phyloP scores from a whole-genome alignment of 2,113 vertebrate species.

The Sterrhoptilus dennistouni region DNA sequence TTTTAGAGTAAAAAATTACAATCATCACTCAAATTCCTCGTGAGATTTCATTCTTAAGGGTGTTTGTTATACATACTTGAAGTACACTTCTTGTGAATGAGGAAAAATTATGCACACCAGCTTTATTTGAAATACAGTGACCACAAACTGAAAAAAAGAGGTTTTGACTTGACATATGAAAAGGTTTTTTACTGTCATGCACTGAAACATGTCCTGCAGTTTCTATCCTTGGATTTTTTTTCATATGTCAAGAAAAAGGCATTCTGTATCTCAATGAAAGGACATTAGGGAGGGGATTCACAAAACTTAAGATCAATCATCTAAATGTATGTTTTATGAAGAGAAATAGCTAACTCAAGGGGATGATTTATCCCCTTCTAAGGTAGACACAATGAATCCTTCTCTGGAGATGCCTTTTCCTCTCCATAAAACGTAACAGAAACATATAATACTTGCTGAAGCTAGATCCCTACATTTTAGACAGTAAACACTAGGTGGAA shows the following conservation, averaged over 20 bases:
- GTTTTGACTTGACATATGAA: neutral
- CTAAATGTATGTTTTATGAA: neutral
- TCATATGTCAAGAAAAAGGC: neutral
- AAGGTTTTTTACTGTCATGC: neutral
- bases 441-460: neutral
- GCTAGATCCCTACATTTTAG: neutral
- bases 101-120: neutral
- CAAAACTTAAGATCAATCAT: neutral
- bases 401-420: neutral
- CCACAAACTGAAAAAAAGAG: neutral
- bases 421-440: neutral
- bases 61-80: neutral
- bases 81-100: neutral
- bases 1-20: neutral
- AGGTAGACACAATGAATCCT: neutral
- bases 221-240: neutral
- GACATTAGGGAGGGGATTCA: neutral
- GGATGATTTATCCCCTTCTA: neutral
- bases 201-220: neutral
- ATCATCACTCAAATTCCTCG: neutral
- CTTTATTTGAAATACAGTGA: neutral
- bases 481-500: neutral
- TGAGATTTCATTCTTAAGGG: neutral
- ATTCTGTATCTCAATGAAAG: neutral
- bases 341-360: neutral